Percentiles rank a stretch among this genome's conserved stretches.
phyloP scores from a whole-genome alignment of 2,113 vertebrate species.

The Lepus americanus region DNA sequence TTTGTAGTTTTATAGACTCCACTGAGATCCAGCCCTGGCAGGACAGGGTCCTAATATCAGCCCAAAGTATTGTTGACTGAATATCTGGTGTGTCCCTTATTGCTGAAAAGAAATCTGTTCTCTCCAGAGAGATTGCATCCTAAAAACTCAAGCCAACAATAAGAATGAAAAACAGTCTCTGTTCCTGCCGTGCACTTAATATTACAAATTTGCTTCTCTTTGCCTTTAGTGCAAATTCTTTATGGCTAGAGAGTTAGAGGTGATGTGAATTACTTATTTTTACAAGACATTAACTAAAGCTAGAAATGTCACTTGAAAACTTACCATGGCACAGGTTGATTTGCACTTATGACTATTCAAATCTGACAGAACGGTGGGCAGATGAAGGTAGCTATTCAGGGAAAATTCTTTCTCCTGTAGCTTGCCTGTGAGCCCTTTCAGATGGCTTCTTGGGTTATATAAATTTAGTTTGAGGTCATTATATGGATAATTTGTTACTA shows the following conservation, averaged over 20 bases:
- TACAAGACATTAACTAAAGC: slow-evolving; percentile 38
- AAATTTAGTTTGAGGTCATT: slow-evolving; percentile 88
- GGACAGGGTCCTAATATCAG: background rate
- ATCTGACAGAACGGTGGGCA: background rate
- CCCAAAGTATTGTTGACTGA: background rate
- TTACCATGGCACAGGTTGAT: slow-evolving; percentile 63
- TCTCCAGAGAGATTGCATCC: background rate
- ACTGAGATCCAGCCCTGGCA: background rate
- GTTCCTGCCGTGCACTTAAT: background rate
- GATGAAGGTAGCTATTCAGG: slow-evolving; percentile 56
- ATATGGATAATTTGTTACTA: slow-evolving; percentile 89
- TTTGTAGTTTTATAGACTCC: background rate
- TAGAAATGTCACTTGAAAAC: slow-evolving; percentile 43
- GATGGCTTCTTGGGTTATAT: slow-evolving; percentile 83
- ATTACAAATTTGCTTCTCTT: slow-evolving; percentile 10
- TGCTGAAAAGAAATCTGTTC: slow-evolving; percentile 27
- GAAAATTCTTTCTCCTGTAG: slow-evolving; percentile 62
- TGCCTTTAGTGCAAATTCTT: background rate
- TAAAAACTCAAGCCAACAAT: slow-evolving; percentile 32
- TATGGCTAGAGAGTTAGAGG: background rate
- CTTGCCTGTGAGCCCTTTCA: slow-evolving; percentile 76
- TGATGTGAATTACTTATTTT: slow-evolving; percentile 30
- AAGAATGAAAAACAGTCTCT: background rate
- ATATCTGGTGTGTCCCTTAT: background rate
- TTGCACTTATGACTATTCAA: slow-evolving; percentile 65